Conservation (phyloP, 2,797 vertebrate species). For the Tarsius wallacei region DNA sequence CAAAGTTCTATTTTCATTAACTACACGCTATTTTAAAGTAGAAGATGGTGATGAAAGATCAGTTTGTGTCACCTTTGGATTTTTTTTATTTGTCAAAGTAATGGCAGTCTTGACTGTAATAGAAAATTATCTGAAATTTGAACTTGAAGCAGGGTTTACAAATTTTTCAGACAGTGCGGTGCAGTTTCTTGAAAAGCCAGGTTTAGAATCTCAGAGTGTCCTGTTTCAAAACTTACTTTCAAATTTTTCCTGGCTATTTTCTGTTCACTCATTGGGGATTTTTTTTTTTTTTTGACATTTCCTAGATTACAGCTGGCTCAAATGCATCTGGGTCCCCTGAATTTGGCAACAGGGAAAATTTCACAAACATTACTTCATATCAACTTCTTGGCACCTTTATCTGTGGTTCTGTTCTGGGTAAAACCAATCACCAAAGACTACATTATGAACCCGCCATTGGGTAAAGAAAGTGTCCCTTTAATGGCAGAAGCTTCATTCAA, state of each 20-base stretch:
- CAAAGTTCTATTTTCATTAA: too few species aligned
- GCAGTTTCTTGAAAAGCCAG: conserved; percentile 98
- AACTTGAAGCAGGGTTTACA: conserved; percentile 93
- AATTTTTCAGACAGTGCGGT: conserved; percentile 98
- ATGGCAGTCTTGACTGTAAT: too few species aligned
- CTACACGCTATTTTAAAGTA: too few species aligned
- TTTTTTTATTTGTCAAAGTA: too few species aligned
- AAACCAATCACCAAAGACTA: conserved; percentile 99
- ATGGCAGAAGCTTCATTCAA: conserved; percentile 98
- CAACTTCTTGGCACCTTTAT: conserved; percentile 98
- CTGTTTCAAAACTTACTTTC: conserved; percentile 99
- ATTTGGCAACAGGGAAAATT: conserved; percentile 96
- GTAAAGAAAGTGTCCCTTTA: conserved; percentile 97
- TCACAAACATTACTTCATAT: conserved; percentile 98
- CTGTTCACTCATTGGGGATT: conserved; percentile 97
- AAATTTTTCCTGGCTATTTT: conserved; percentile 98
- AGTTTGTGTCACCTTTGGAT: too few species aligned
- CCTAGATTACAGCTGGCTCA: conserved; percentile 98
- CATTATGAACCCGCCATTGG: conserved; percentile 96
- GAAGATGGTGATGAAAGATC: too few species aligned
- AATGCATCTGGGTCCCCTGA: conserved; percentile 99
- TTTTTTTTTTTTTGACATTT: conserved; percentile 95
- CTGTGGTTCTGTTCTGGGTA: conserved; percentile 98
- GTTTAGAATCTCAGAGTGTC: conserved; percentile 98
- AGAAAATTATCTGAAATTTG: too few species aligned